phyloP scores from a whole-genome alignment of 2,888 invertebrate species.

The Spisula solida region DNA sequence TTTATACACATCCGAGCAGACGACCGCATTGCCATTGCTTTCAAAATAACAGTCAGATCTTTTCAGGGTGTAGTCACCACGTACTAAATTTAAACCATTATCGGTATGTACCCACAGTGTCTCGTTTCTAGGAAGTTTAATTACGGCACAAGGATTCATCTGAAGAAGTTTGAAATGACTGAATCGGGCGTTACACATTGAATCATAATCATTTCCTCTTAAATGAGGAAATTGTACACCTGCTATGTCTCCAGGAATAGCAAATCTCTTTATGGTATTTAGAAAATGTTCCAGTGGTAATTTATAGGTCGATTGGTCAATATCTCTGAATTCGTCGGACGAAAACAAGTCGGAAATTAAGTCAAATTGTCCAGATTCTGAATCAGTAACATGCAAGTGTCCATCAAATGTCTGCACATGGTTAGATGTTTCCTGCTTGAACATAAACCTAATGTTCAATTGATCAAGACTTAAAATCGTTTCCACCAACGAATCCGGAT shows the following conservation, averaged over 20 bases:
- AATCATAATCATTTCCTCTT: not conserved
- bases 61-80: not conserved
- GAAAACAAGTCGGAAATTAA: too few relatives aligned
- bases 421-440: too few relatives aligned
- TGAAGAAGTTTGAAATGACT: not conserved
- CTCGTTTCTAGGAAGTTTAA: not conserved
- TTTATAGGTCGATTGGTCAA: too few relatives aligned
- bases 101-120: not conserved
- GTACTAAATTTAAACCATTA: not conserved
- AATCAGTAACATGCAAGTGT: too few relatives aligned
- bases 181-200: not conserved
- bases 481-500: not conserved
- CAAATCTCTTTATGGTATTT: not conserved
- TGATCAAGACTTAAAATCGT: not conserved
- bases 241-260: not conserved
- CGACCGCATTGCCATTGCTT: too few relatives aligned
- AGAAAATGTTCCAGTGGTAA: too few relatives aligned
- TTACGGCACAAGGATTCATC: not conserved
- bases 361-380: too few relatives aligned
- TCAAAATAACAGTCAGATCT: not conserved
- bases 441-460: not conserved
- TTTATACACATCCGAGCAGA: not conserved
- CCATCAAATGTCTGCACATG: too few relatives aligned
- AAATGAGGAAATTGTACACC: not conserved
- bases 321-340: too few relatives aligned